Evolutionary conservation across 2,113 vertebrate genomes (phyloP).

Genomic region (Epinephelus cyanopodus): DNA sequence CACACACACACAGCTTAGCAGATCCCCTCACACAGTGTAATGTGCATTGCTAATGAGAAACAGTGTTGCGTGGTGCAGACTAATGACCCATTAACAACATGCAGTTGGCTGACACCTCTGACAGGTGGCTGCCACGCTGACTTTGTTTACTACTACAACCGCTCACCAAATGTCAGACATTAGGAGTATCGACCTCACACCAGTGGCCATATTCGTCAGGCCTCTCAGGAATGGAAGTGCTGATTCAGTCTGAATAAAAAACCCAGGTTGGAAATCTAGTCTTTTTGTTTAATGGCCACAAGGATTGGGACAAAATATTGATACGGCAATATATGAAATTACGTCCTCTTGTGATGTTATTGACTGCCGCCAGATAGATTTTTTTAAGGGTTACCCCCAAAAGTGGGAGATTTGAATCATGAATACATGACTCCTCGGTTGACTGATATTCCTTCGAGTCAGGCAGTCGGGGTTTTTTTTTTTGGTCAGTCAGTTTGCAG

Average conservation of each 20-base stretch:
- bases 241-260: conserved; percentile 7
- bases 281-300: background rate
- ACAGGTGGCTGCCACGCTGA: conserved; percentile 67
- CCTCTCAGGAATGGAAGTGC: conserved; percentile 1
- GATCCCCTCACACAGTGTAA: conserved; percentile 24
- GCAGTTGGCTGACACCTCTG: conserved; percentile 56
- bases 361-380: too few relatives aligned
- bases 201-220: conserved; percentile 17
- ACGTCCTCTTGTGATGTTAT: too few relatives aligned
- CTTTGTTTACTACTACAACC: conserved; percentile 63
- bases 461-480: too few relatives aligned
- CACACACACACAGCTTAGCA: conserved; percentile 17
- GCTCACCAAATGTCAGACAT: conserved; percentile 60
- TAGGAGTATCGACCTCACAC: conserved; percentile 40
- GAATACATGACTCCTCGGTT: too few relatives aligned
- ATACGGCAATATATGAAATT: too few relatives aligned
- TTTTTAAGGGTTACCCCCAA: too few relatives aligned
- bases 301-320: background rate
- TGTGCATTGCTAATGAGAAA: conserved; percentile 53
- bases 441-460: too few relatives aligned
- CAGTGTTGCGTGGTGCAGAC: conserved; percentile 41
- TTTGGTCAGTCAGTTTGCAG: too few relatives aligned
- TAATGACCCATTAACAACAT: conserved; percentile 65
- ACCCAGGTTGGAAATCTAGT: background rate
- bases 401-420: too few relatives aligned